Evolutionary conservation across 2,113 vertebrate genomes (phyloP).

Genomic region (Nyctibius bracteatus): DNA sequence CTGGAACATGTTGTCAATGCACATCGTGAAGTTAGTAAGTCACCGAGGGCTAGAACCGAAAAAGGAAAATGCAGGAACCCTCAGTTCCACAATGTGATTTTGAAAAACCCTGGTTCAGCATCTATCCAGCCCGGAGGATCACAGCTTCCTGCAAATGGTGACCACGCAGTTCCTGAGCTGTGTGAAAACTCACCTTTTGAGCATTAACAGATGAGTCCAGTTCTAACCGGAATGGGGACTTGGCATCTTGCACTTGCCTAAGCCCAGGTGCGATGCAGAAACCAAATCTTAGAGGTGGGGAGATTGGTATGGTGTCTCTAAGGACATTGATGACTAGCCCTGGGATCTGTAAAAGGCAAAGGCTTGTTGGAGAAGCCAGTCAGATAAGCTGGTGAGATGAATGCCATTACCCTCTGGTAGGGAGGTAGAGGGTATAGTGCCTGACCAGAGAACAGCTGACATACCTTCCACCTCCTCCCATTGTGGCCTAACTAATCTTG

Average conservation of each 20-base stretch:
- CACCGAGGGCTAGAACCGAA: not conserved
- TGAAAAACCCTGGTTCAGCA: conserved; percentile 34
- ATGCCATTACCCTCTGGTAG: not conserved
- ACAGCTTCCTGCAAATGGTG: not conserved
- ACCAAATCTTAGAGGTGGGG: not conserved
- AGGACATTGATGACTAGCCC: not conserved
- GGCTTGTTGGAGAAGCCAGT: not conserved
- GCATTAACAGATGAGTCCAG: not conserved
- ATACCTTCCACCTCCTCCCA: not conserved
- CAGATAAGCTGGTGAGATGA: not conserved
- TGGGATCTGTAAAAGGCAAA: not conserved
- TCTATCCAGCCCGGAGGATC: conserved; percentile 4
- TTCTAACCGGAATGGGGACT: not conserved
- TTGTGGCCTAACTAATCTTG: not conserved
- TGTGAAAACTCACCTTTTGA: not conserved
- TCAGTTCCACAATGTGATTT: not conserved
- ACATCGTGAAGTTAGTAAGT: conserved; percentile 21
- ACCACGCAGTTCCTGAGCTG: not conserved
- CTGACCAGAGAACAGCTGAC: not conserved
- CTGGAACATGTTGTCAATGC: conserved; percentile 2
- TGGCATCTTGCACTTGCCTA: not conserved
- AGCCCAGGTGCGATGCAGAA: not conserved
- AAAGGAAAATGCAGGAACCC: not conserved
- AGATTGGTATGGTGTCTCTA: not conserved
- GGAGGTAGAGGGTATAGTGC: not conserved